Evolutionary conservation across 2,113 vertebrate species (phyloP).

Genomic region (Hydropotes inermis): DNA sequence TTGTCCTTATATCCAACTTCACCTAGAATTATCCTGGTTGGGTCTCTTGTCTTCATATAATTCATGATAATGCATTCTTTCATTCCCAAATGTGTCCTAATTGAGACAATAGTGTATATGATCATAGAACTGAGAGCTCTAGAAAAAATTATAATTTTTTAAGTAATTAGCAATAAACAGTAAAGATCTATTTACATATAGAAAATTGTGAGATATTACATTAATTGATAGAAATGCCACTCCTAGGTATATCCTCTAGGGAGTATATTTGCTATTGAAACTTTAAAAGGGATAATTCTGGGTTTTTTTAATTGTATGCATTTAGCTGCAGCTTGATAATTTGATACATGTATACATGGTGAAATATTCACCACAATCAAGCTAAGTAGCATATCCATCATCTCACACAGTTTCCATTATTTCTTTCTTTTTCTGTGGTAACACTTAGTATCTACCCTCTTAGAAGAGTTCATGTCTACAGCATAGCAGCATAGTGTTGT

Average conservation of each 20-base stretch:
- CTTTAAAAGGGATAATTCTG: neutral
- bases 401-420: neutral
- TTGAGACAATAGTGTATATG: neutral
- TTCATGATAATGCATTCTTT: neutral
- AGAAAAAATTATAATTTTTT: neutral
- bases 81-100: neutral
- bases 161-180: neutral
- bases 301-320: neutral
- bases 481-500: neutral
- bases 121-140: neutral
- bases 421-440: neutral
- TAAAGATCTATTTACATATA: neutral
- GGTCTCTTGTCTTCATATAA: neutral
- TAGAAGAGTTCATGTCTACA: neutral
- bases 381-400: neutral
- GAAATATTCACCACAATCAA: neutral
- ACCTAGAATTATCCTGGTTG: neutral
- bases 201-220: neutral
- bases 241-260: neutral
- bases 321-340: neutral
- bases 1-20: neutral
- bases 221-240: neutral
- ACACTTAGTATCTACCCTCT: neutral
- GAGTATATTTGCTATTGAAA: neutral
- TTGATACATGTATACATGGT: neutral